Conservation (phyloP, 2,113 vertebrate genomes). For the Lethenteron camtschaticum region DNA sequence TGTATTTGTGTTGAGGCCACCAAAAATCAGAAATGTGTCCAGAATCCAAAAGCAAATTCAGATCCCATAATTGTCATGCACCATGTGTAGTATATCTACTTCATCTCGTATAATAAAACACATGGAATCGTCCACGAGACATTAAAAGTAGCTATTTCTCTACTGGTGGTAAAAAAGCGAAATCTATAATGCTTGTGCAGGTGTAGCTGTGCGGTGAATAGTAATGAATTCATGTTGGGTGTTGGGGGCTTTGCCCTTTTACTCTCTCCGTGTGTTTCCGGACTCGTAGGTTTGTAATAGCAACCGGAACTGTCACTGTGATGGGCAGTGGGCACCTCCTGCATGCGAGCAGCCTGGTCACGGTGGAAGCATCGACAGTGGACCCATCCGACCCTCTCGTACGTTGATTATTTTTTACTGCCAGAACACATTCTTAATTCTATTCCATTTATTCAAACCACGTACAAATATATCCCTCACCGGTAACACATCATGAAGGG, state of each 20-base stretch:
- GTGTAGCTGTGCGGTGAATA: too few species aligned
- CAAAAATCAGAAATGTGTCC: too few species aligned
- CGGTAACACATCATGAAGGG: neutral
- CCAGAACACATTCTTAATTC: neutral
- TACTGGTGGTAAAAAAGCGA: too few species aligned
- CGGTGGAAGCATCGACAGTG: slow-evolving; percentile 71
- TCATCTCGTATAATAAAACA: too few species aligned
- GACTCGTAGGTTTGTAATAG: slow-evolving; percentile 64
- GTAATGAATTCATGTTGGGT: too few species aligned
- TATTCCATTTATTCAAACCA: neutral
- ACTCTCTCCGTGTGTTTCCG: neutral
- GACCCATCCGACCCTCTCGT: slow-evolving; percentile 50
- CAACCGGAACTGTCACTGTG: slow-evolving; percentile 72
- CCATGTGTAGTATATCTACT: too few species aligned
- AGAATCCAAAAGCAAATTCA: too few species aligned
- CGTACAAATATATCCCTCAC: neutral
- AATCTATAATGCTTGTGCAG: too few species aligned
- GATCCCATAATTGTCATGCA: too few species aligned
- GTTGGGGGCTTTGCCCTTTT: neutral
- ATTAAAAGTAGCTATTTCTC: too few species aligned
- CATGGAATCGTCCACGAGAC: too few species aligned
- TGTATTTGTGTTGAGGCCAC: too few species aligned
- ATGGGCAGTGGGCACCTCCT: slow-evolving; percentile 55
- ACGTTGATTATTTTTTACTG: slow-evolving; percentile 12
- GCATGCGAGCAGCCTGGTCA: slow-evolving; percentile 51